These are phyloP conservation scores for Brenthis hecate DNA, from an alignment of 2,888 invertebrate genomes.

Conservation along the genomic window DNA sequence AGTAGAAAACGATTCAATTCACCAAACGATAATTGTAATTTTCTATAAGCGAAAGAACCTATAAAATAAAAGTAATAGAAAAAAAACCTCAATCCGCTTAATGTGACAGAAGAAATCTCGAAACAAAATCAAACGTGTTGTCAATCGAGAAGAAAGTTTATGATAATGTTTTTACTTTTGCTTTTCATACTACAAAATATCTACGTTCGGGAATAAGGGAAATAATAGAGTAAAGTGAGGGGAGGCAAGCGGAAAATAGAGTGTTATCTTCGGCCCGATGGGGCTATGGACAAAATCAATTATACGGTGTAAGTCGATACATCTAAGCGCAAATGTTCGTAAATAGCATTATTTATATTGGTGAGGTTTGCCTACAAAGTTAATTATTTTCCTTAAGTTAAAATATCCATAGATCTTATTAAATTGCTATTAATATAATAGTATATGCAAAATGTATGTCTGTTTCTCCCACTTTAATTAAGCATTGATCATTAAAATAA, in stretches of 20 bases:
- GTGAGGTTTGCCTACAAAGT: not conserved
- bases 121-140: constrained; percentile 20
- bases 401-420: too few relatives aligned
- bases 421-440: too few relatives aligned
- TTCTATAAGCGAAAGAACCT: not conserved
- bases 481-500: too few relatives aligned
- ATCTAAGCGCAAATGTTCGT: constrained; percentile 5
- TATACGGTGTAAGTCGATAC: constrained; percentile 21
- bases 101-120: constrained; percentile 14
- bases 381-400: too few relatives aligned
- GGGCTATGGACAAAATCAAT: constrained; percentile 36
- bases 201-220: constrained; percentile 25
- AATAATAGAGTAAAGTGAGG: constrained; percentile 30
- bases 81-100: constrained; percentile 13
- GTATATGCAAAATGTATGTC: too few relatives aligned
- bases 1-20: too few relatives aligned
- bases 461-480: too few relatives aligned
- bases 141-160: constrained; percentile 25
- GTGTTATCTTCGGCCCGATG: constrained; percentile 29
- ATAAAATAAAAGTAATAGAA: not conserved
- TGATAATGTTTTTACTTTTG: constrained; percentile 23
- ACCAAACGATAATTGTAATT: too few relatives aligned
- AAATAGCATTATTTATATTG: constrained; percentile 12
- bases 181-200: constrained; percentile 23
- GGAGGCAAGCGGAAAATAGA: constrained; percentile 37